These are phyloP conservation scores for Pinna nobilis DNA, from an alignment of 1,140 invertebrate species.

Conservation along the genomic window DNA sequence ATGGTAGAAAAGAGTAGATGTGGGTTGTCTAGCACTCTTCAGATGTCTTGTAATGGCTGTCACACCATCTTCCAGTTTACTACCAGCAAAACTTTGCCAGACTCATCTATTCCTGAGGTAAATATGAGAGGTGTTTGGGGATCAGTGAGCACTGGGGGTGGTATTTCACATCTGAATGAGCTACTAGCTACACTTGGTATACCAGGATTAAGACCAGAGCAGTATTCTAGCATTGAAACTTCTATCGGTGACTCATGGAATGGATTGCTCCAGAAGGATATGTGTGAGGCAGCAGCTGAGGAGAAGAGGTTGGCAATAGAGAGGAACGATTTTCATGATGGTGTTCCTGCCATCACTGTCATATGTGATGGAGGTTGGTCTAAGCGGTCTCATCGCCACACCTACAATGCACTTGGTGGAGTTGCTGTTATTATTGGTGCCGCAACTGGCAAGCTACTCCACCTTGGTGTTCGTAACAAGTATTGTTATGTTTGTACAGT, in stretches of 20 bases:
- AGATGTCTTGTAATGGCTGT: background rate
- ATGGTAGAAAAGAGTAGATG: background rate
- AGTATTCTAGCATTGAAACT: background rate
- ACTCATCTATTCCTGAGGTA: constrained; percentile 8
- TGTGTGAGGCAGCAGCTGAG: constrained; percentile 32
- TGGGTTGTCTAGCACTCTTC: background rate
- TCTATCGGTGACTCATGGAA: constrained; percentile 26
- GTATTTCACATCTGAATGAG: constrained; percentile 27
- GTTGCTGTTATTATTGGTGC: constrained; percentile 68
- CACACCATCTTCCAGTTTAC: background rate
- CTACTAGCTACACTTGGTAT: constrained; percentile 13
- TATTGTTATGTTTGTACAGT: constrained; percentile 55
- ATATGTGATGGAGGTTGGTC: constrained; percentile 40
- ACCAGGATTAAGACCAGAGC: background rate
- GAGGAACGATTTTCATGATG: constrained; percentile 28
- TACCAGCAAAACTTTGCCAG: background rate
- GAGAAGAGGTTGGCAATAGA: constrained; percentile 35
- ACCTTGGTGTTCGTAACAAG: constrained; percentile 70
- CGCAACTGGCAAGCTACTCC: constrained; percentile 70
- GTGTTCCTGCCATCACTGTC: constrained; percentile 37
- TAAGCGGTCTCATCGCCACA: constrained; percentile 17
- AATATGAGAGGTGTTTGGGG: constrained; percentile 37
- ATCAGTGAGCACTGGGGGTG: constrained; percentile 29
- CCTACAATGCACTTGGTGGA: constrained; percentile 45
- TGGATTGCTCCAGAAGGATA: constrained; percentile 15